Base-by-base conservation (phyloP, 2,797 vertebrate genomes). In the Sebastes vulpes region DNA sequence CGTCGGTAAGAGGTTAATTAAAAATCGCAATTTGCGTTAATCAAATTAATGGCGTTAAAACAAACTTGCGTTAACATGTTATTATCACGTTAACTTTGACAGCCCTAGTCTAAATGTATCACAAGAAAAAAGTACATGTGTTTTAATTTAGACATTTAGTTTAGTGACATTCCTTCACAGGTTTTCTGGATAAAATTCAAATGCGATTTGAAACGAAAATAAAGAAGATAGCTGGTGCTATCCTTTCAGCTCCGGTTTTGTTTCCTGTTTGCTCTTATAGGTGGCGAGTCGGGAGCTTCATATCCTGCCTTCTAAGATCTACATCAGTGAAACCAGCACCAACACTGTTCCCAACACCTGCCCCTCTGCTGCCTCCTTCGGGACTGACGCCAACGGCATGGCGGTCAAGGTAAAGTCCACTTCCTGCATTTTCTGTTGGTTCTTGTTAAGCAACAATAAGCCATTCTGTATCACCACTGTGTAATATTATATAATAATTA, bases 301-400 rank as follows among this genome's bases (percentile, higher is more conserved):
- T 25, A 94, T 98, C 78, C 97, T 97, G 0, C 48, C 95, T 53
- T 97, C 96, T 1, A 61, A 82, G 26, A 92, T 99, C 86, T 96
- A 98, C 92, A 94, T 98, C 85, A 96, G 95, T 68, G 98, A 98
- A 87, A 98, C 97, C 0, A 97, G 96, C 92, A 98, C 98, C 5
- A 90, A 84, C 66, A 94, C 90, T 0, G 95, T 98, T 26, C 97
- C 98, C 21, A 98, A 99, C 87, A 95, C 97, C 0, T 87, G 92
- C 14, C 93, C 96, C 1, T 96, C 97, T 0, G 97, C 81, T 0
- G 97, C 95, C 0, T 99, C 98, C 73, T 91, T 95, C 1, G 96
- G 98, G 1, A 97, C 98, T 0, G 98, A 98, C 5, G 95, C 96
- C 89, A 98, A 98, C 1, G 97, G 97, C 83, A 97, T 96, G 96